Base-by-base conservation (phyloP, 2,888 invertebrate species). In the Tiphia femorata region DNA sequence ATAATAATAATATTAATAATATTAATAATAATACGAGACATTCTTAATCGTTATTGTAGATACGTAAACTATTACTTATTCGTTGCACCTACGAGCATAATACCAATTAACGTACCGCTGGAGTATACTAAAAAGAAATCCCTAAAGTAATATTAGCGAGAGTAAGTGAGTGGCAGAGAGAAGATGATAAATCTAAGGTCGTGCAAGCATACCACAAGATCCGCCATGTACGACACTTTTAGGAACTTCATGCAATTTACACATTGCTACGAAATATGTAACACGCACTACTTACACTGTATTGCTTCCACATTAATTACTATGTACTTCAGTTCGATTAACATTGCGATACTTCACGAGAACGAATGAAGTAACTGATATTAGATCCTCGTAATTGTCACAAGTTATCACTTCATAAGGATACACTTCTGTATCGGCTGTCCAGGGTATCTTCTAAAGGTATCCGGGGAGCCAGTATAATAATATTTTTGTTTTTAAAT, bases 401-500 rank as follows among this genome's bases (percentile, higher is more conserved):
- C 41, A 49, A 68, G 61, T 73, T 62, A 68, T 61, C 62, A 73
- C 56, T 66, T 64, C 65, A 46, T 64, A 65, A 62, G 53, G 62
- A 58, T 49, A 58, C 54, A 60, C 67, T 68, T 73, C 58, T 76
- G 65, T 71, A 72, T 73, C 67, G 54, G 66, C 62, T 49, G 58
- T 67, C 64, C 63, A 49, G 67, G 67, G 66, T 72, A 70, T 71
- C 58, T 62, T 68, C 54, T 64, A 49, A 63, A 55, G 56, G 62
- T 59, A 61, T 49, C 69, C 71, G 67, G 62, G 69, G 58, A 70
- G 58, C 58, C 65, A 69, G 67, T 70, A 67, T 65, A 76, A 76
- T 75, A 77, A 79, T 77, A 77, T 72, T 76, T 78, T 79, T 71
- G 67, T 80, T 77, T 76, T 70, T 74, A 74, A 77, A 75, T 74